Conservation (phyloP, 2,113 vertebrate genomes). For the Dendropsophus ebraccatus region DNA sequence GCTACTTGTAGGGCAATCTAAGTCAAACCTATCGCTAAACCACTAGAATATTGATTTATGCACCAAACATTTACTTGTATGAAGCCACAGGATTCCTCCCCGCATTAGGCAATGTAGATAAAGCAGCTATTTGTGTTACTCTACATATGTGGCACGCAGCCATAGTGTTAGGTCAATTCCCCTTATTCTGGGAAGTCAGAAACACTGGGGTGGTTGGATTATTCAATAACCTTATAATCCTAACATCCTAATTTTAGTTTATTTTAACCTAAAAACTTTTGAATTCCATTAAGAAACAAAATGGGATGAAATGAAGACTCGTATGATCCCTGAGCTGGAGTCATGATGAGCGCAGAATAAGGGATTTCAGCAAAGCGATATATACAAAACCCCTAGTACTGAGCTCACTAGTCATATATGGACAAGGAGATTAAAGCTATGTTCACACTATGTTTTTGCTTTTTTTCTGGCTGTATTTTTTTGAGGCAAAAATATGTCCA, state of each 20-base stretch:
- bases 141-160: neutral
- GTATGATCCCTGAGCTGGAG: neutral
- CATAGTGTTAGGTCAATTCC: conserved; percentile 6
- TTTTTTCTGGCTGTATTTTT: too few species aligned
- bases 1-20: neutral
- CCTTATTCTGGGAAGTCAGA: neutral
- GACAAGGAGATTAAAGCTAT: neutral
- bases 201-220: neutral
- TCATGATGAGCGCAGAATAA: too few species aligned
- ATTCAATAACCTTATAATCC: neutral
- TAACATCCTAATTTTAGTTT: neutral
- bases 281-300: neutral
- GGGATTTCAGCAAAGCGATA: too few species aligned
- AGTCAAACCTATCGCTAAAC: neutral
- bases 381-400: neutral
- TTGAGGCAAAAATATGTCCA: too few species aligned
- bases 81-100: neutral
- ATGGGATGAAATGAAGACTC: neutral
- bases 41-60: neutral
- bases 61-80: neutral
- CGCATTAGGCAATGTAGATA: neutral
- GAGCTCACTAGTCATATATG: neutral
- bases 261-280: neutral
- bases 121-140: neutral
- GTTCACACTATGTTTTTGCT: too few species aligned